Conservation (phyloP, 2,113 vertebrate species). For the Chaetura pelagica region DNA sequence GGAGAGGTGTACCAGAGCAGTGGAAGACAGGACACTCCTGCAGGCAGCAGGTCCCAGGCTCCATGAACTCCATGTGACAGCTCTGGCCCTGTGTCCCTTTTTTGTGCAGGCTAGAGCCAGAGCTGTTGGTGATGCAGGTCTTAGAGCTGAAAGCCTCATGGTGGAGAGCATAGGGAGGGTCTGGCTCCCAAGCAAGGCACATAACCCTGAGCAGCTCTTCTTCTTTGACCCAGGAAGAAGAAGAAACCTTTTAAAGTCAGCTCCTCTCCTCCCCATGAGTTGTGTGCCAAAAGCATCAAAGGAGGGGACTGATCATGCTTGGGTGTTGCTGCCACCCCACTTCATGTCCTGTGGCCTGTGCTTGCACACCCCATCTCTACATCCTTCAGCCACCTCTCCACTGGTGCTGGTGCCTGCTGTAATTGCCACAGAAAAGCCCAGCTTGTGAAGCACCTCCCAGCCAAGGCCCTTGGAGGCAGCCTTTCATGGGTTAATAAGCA, state of each 20-base stretch:
- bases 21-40: rapidly evolving
- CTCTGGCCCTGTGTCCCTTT: neutral
- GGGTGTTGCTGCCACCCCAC: neutral
- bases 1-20: neutral
- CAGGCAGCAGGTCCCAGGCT: neutral
- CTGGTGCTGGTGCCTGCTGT: neutral
- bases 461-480: neutral
- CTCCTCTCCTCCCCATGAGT: neutral
- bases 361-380: neutral
- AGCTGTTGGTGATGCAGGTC: neutral
- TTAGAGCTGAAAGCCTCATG: neutral
- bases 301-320: neutral
- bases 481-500: neutral
- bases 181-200: neutral
- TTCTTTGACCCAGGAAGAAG: neutral
- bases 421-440: neutral
- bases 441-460: neutral
- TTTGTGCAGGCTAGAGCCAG: neutral
- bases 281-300: neutral
- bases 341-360: neutral
- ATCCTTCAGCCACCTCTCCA: neutral
- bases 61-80: neutral
- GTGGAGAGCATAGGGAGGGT: neutral
- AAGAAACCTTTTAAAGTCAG: neutral
- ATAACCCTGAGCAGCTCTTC: neutral